Conservation (phyloP, 2,113 vertebrate genomes). For the Sorex fumeus region DNA sequence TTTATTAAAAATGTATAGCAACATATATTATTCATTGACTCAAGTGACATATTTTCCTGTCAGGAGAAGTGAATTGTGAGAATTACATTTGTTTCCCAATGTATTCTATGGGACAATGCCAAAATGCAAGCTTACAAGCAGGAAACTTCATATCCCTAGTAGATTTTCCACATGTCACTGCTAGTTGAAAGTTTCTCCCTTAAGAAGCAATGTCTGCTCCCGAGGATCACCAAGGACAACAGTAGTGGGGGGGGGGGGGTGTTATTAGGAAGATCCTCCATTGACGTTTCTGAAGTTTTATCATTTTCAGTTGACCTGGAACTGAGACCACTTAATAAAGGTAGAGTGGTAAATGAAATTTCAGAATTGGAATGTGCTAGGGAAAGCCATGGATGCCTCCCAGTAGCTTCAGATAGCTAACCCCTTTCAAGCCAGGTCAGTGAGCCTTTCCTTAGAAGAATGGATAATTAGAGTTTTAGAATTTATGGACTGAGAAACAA, state of each 20-base stretch:
- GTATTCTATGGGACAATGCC: constrained; percentile 55
- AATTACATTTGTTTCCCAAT: constrained; percentile 66
- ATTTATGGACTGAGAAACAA: constrained; percentile 11
- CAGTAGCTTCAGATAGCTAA: not conserved
- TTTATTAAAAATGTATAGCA: constrained; percentile 74
- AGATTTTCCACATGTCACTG: constrained; percentile 55
- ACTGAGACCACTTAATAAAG: not conserved
- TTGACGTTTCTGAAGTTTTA: not conserved
- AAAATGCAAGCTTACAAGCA: constrained; percentile 39
- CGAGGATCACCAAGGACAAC: not conserved
- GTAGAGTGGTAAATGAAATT: not conserved
- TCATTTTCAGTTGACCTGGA: not conserved
- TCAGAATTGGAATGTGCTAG: not conserved
- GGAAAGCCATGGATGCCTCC: not conserved
- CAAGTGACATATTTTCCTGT: constrained; percentile 66
- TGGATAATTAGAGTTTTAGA: not conserved
- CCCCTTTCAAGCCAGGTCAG: not conserved
- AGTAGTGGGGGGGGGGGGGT: not conserved
- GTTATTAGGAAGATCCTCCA: constrained; percentile 20
- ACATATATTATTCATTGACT: constrained; percentile 73
- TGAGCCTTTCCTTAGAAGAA: not conserved
- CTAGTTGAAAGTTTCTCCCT: constrained; percentile 39
- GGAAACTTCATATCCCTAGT: constrained; percentile 59
- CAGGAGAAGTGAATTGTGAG: constrained; percentile 53
- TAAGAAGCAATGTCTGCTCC: not conserved